Percentiles rank a stretch among this genome's conserved stretches.
These are phyloP conservation scores for Motacilla tschutschensis DNA, from an alignment of 2,113 vertebrate genomes.

Conservation along the genomic window DNA sequence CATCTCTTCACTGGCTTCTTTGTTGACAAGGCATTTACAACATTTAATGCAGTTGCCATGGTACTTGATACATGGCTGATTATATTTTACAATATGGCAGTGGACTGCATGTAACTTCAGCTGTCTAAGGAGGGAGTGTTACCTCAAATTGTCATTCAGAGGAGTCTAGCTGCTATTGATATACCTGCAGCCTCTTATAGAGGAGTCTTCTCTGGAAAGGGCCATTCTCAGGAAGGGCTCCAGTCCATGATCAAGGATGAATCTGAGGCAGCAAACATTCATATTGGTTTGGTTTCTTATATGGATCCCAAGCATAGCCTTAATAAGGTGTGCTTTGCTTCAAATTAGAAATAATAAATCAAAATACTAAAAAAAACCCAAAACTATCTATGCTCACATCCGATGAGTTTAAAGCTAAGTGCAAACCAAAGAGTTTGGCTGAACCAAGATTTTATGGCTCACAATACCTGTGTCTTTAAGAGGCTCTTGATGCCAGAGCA, in stretches of 20 bases:
- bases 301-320: background rate
- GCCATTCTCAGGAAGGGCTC: background rate
- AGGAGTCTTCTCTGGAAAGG: background rate
- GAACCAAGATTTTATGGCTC: background rate
- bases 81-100: background rate
- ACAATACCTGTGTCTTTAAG: rapidly evolving
- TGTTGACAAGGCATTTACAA: background rate
- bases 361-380: background rate
- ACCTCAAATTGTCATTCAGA: background rate
- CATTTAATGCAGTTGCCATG: background rate
- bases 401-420: background rate
- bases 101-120: background rate
- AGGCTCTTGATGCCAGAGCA: background rate
- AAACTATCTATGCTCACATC: background rate
- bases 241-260: background rate
- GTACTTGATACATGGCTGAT: background rate
- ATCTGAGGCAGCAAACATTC: background rate
- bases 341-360: background rate
- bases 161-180: background rate
- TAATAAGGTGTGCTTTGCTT: background rate
- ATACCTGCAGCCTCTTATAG: background rate
- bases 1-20: background rate
- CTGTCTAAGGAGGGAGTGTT: background rate
- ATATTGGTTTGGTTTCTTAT: background rate
- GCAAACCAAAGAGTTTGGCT: background rate